Base-by-base conservation (phyloP, 2,797 vertebrate genomes). In the Pseudochirops cupreus region DNA sequence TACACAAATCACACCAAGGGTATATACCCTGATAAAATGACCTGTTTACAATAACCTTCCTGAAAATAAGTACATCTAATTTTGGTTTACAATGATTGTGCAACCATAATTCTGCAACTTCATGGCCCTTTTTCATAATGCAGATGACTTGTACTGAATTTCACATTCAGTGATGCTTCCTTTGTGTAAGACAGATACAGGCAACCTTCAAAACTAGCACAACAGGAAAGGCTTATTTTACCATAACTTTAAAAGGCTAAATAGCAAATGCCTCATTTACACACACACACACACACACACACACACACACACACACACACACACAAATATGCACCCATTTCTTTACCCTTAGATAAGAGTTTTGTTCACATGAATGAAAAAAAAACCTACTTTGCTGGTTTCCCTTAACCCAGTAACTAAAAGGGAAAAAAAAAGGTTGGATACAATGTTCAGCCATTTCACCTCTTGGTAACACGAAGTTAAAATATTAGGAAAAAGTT, bases 51-150 rank as follows among this genome's bases (percentile, higher is more conserved):
- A 0, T 91, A 24, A 33, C 90, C 46, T 87, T 33, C 90, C 33
- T 92, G n/a, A 54, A 95, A 94, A 90, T 31, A 56, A 92, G 93
- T 56, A 92, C 1, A 56, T 59, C 89, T 93, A 87, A 67, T 82
- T 95, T 93, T 82, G 90, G 95, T 95, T 82, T 74, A 74, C n/a
- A 95, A 82, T 58, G 94, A 93, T 46, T 57, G 95, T 74, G 55
- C 55, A 96, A 94, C 57, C 90, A 4, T 56, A 82, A 39, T 91
- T n/a, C 94, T n/a, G 33, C 46, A 56, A 82, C 39, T 82, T 46
- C 9, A 46, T 46, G n/a, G 9, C 39, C 18, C 46, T 82, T 82
- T 94, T 92, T 95, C 26, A 96, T 87, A 29, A 74, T 62, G 18
- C 92, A 92, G 56, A 91, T 10, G 9, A 82, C 39, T 82, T 82